These are phyloP conservation scores for Parapsyche elsis DNA, from an alignment of 1,140 invertebrate species.

Conservation along the genomic window DNA sequence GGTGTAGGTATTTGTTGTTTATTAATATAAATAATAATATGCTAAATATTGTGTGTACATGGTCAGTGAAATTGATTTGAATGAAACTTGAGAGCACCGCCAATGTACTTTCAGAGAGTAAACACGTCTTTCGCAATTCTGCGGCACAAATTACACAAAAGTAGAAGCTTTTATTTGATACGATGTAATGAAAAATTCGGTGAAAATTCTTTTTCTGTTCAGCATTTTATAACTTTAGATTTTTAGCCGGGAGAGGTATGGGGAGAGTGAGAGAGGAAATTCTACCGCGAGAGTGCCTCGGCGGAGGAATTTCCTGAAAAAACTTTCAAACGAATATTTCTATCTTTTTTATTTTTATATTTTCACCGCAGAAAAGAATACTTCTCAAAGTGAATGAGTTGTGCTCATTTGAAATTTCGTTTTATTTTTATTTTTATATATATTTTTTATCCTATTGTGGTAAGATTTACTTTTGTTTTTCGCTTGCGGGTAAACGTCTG, in stretches of 20 bases:
- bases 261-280: constrained; percentile 20
- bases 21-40: too few species aligned
- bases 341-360: constrained; percentile 44
- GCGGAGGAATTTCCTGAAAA: constrained; percentile 48
- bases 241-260: constrained; percentile 33
- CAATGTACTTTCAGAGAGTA: constrained; percentile 41
- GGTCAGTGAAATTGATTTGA: constrained; percentile 36
- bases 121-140: constrained; percentile 50
- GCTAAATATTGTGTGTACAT: neutral
- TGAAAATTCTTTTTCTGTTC: constrained; percentile 52
- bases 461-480: constrained; percentile 31
- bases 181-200: constrained; percentile 53
- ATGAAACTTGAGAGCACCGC: constrained; percentile 26
- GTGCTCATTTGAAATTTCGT: constrained; percentile 42
- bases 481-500: constrained; percentile 20
- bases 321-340: constrained; percentile 50
- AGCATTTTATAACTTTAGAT: constrained; percentile 49
- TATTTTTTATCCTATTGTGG: constrained; percentile 27
- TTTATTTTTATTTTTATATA: constrained; percentile 31
- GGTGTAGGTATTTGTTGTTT: too few species aligned
- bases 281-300: constrained; percentile 41
- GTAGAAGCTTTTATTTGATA: constrained; percentile 52
- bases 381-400: constrained; percentile 46
- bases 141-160: constrained; percentile 51
- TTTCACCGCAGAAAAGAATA: constrained; percentile 45